Evolutionary conservation across 2,113 vertebrate genomes (phyloP).

Genomic region (Numenius arquata): DNA sequence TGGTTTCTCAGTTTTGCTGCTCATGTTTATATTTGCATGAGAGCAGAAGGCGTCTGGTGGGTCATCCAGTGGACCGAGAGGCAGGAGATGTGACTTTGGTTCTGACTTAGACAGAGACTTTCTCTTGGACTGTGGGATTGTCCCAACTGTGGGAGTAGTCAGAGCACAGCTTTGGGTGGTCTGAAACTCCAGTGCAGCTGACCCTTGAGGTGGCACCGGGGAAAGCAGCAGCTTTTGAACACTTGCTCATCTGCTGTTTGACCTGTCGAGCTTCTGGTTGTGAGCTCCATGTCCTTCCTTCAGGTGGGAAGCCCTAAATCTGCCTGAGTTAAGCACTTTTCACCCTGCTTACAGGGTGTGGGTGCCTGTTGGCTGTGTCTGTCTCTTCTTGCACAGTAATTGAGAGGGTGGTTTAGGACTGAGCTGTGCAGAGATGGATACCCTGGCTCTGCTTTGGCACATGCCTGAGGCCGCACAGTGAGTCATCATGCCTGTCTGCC

Average conservation of each 20-base stretch:
- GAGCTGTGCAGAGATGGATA: not conserved
- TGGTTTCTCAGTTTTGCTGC: not conserved
- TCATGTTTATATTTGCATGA: not conserved
- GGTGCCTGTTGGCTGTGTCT: not conserved
- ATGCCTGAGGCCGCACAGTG: not conserved
- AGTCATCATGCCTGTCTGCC: not conserved
- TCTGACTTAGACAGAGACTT: not conserved
- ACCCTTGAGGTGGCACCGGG: not conserved
- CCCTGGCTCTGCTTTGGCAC: not conserved
- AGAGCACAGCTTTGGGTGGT: not conserved
- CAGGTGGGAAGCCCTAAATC: not conserved
- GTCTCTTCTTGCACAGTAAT: not conserved
- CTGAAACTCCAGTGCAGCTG: not conserved
- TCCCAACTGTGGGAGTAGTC: not conserved
- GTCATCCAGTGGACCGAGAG: not conserved
- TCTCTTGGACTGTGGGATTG: not conserved
- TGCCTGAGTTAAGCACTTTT: not conserved
- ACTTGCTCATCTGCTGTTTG: not conserved
- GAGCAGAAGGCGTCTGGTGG: not conserved
- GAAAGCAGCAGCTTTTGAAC: not conserved
- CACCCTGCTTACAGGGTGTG: rapidly evolving
- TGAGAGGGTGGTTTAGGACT: not conserved
- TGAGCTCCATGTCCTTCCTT: not conserved
- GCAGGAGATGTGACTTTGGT: not conserved
- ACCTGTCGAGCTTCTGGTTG: not conserved